Evolutionary conservation across 2,888 invertebrate genomes (phyloP), one percentile per base, ranked within the genome.

Genomic region (Camponotus fellah): DNA sequence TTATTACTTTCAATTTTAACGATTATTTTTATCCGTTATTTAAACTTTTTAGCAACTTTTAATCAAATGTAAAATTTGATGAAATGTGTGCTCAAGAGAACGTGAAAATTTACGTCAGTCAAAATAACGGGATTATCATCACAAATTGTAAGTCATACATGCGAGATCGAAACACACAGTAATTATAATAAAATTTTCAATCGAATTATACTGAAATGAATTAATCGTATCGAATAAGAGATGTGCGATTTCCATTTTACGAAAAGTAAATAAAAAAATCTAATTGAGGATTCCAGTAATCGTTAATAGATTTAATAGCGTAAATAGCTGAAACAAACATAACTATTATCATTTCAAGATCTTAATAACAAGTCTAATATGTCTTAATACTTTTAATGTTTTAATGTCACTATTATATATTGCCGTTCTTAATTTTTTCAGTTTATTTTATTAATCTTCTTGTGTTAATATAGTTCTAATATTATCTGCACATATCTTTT

Each of bases 111-210:
- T 60, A 49, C 4, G 43, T 69, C 32, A 60, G 21, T 72, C 17
- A 14, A 72, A 80, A 80, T 80, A 80, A 80, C 34, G 79, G 80
- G 10, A 71, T 60, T 79, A 46, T 34, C 4, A 17, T 37, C 12
- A 72, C 21, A 6, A 12, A 71, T 49, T 72, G 62, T 72, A 49
- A 17, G 26, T 62, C 62, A 79, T 21, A 58, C 14, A 69, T 32
- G 56, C 14, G 34, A 58, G 10, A 4, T 40, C 8, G 53, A 17
- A 8, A 74, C 10, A 49, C 17, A 8, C 12, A 40, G 3, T 53
- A 65, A 75, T 65, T 79, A 80, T 8, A 71, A 71, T 60, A 49
- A 49, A 12, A 72, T 53, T 72, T 26, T 60, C 34, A 79, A 71
- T 43, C 26, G 37, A 62, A 80, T 72, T 49, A 46, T 72, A 49